These are phyloP conservation scores for Chouioia cunea DNA, from an alignment of 2,888 invertebrate genomes.

Conservation along the genomic window DNA sequence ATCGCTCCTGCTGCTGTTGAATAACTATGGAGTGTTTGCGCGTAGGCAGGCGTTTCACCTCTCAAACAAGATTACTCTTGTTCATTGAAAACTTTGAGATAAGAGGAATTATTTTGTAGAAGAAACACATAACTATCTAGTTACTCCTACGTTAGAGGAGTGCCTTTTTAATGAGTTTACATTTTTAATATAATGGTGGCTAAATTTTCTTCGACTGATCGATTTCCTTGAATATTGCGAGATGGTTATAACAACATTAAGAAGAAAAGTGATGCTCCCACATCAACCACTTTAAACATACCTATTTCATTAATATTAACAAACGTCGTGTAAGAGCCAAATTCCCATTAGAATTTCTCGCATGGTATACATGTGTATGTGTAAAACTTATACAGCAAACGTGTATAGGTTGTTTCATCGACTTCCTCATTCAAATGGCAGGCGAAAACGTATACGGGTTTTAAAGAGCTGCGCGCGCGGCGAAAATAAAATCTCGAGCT, in stretches of 20 bases:
- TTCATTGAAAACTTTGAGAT: not conserved
- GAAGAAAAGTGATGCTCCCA: not conserved
- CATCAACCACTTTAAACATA: not conserved
- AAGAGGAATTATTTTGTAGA: too few species aligned
- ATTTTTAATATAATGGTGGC: too few species aligned
- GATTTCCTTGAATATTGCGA: not conserved
- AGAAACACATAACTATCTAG: too few species aligned
- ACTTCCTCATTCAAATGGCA: constrained; percentile 43
- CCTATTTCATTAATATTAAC: constrained; percentile 43
- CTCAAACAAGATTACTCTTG: not conserved
- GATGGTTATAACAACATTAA: not conserved
- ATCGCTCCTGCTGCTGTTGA: too few species aligned
- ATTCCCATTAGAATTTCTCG: constrained; percentile 41
- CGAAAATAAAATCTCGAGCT: not conserved
- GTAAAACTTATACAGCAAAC: constrained; percentile 22
- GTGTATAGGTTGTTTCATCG: constrained; percentile 39
- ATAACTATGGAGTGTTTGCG: too few species aligned
- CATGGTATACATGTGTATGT: not conserved
- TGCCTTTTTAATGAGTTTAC: not conserved
- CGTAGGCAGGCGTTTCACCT: too few species aligned
- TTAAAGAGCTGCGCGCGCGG: not conserved
- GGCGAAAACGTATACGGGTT: constrained; percentile 5
- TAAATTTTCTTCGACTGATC: too few species aligned
- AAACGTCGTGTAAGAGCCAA: not conserved
- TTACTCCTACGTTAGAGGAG: not conserved